Percentiles rank a stretch among this genome's conserved stretches.
These are phyloP conservation scores for Notarius quadriscutis DNA, from an alignment of 2,113 vertebrate genomes.

Conservation along the genomic window DNA sequence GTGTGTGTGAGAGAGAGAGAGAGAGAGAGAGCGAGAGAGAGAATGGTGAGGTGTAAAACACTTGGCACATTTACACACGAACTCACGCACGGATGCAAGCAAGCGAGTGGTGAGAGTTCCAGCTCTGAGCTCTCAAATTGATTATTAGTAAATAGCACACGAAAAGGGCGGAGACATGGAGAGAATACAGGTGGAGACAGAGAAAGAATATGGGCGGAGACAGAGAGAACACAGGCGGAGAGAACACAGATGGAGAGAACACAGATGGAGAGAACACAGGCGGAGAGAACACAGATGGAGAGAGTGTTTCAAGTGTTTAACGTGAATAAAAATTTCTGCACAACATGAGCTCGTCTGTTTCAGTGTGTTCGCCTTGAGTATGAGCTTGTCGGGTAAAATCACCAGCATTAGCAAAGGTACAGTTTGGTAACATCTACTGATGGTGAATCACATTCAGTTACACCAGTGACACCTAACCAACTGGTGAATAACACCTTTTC, in stretches of 20 bases:
- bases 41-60: constrained; percentile 41
- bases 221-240: neutral
- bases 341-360: too few relatives aligned
- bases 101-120: constrained; percentile 1
- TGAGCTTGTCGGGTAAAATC: too few relatives aligned
- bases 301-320: neutral
- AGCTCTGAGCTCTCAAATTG: constrained; percentile 51
- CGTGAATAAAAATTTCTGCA: too few relatives aligned
- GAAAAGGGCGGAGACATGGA: neutral
- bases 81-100: neutral
- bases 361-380: too few relatives aligned
- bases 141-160: constrained; percentile 39
- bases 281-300: neutral
- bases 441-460: too few relatives aligned
- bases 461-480: too few relatives aligned
- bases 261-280: neutral
- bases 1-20: too few relatives aligned
- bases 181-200: neutral
- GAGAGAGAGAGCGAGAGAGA: neutral
- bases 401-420: too few relatives aligned
- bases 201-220: neutral
- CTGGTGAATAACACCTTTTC: too few relatives aligned
- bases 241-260: neutral
- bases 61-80: constrained; percentile 10
- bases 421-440: too few relatives aligned